phyloP scores from a whole-genome alignment of 2,888 invertebrate genomes.

The Gerris lacustris region DNA sequence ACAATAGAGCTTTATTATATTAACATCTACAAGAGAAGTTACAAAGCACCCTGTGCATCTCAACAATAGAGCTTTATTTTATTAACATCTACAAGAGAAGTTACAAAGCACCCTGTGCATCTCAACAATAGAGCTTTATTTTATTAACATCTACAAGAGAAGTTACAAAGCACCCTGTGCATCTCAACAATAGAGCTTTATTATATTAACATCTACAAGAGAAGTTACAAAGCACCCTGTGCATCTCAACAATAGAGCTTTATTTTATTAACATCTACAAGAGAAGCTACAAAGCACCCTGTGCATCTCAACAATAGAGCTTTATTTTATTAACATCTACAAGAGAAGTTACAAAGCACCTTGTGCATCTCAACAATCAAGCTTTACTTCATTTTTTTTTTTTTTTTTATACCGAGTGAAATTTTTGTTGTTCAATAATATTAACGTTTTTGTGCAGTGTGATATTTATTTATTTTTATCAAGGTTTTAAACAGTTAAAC shows the following conservation, averaged over 20 bases:
- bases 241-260: not conserved
- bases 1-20: too few species aligned
- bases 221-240: constrained; percentile 8
- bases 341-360: constrained; percentile 6
- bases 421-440: too few species aligned
- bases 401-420: too few species aligned
- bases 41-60: constrained; percentile 1
- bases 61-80: too few species aligned
- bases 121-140: too few species aligned
- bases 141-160: not conserved
- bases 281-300: constrained; percentile 6
- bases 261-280: not conserved
- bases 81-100: constrained; percentile 2
- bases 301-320: not conserved
- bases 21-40: not conserved
- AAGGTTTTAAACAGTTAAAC: too few species aligned
- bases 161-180: constrained; percentile 4
- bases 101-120: constrained; percentile 3
- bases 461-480: too few species aligned
- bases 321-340: not conserved
- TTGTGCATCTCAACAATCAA: not conserved
- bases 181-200: not conserved
- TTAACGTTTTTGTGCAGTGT: too few species aligned
- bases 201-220: not conserved
- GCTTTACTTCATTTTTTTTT: too few species aligned